Conservation (phyloP, 1,140 invertebrate species). For the Drosophila nigromelanica region DNA sequence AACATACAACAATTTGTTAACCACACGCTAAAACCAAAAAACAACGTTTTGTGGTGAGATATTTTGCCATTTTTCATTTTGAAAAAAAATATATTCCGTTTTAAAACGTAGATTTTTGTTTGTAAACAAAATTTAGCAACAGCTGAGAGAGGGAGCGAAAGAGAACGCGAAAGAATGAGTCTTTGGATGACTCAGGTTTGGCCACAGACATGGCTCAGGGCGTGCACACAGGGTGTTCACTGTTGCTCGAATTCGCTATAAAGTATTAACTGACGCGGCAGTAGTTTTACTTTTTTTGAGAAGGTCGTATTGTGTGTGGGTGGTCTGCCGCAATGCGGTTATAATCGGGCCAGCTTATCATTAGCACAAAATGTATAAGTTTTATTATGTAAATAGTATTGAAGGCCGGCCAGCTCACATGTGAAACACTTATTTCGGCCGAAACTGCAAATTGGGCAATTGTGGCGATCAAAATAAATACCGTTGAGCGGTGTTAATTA, state of each 20-base stretch:
- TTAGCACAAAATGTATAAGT: slow-evolving; percentile 44
- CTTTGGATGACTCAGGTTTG: slow-evolving; percentile 24
- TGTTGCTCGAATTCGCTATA: slow-evolving; percentile 9
- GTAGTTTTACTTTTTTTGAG: slow-evolving; percentile 18
- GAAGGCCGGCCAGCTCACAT: slow-evolving; percentile 39
- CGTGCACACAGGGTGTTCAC: slow-evolving; percentile 40
- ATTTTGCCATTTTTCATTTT: background rate
- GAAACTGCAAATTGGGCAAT: slow-evolving; percentile 44
- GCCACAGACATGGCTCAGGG: slow-evolving; percentile 21
- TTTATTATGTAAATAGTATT: slow-evolving; percentile 54
- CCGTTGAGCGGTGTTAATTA: slow-evolving; percentile 35
- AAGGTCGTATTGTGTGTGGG: slow-evolving; percentile 27
- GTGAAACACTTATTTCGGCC: slow-evolving; percentile 31
- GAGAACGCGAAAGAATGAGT: background rate
- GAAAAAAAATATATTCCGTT: slow-evolving; percentile 7
- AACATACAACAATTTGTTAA: slow-evolving; percentile 5
- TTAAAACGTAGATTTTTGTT: slow-evolving; percentile 30
- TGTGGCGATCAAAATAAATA: slow-evolving; percentile 26
- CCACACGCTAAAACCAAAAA: no score
- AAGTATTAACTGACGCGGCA: slow-evolving; percentile 14
- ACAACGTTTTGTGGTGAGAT: background rate
- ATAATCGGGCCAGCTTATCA: slow-evolving; percentile 33
- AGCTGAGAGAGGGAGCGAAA: slow-evolving; percentile 31
- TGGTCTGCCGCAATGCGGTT: slow-evolving; percentile 10
- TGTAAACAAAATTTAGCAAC: slow-evolving; percentile 42